Conservation (phyloP, 1,140 invertebrate species). For the Pseudobourletiella spinata region DNA sequence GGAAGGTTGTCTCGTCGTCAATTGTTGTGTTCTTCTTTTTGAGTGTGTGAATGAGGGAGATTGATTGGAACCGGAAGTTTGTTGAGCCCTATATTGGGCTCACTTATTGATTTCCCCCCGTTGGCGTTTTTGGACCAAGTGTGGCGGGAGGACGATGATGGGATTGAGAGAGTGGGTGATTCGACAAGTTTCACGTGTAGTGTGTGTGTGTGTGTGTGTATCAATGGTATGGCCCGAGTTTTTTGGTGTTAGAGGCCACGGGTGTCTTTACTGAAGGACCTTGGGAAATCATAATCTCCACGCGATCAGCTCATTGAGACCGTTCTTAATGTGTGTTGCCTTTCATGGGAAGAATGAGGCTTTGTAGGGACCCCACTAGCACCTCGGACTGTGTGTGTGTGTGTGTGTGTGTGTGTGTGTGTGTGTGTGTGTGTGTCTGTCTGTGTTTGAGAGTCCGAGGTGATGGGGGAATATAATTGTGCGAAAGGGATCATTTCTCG, state of each 20-base stretch:
- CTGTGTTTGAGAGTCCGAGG: too few relatives aligned
- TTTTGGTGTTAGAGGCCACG: conserved; percentile 15
- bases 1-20: background rate
- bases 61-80: conserved; percentile 34
- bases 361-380: too few relatives aligned
- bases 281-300: conserved; percentile 30
- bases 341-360: too few relatives aligned
- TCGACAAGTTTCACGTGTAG: background rate
- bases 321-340: too few relatives aligned
- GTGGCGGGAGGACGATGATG: too few relatives aligned
- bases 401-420: too few relatives aligned
- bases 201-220: background rate
- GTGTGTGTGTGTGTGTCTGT: too few relatives aligned
- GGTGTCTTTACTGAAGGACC: conserved; percentile 26
- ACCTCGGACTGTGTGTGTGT: too few relatives aligned
- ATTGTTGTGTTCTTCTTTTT: background rate
- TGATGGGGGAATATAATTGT: too few relatives aligned
- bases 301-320: conserved; percentile 34
- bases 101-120: conserved; percentile 20
- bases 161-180: too few relatives aligned
- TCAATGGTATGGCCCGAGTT: background rate
- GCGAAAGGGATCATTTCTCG: too few relatives aligned
- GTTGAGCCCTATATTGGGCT: conserved; percentile 21
- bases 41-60: conserved; percentile 3
- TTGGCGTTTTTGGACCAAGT: too few relatives aligned